phyloP scores from a whole-genome alignment of 2,888 invertebrate genomes.

The Serripes groenlandicus region DNA sequence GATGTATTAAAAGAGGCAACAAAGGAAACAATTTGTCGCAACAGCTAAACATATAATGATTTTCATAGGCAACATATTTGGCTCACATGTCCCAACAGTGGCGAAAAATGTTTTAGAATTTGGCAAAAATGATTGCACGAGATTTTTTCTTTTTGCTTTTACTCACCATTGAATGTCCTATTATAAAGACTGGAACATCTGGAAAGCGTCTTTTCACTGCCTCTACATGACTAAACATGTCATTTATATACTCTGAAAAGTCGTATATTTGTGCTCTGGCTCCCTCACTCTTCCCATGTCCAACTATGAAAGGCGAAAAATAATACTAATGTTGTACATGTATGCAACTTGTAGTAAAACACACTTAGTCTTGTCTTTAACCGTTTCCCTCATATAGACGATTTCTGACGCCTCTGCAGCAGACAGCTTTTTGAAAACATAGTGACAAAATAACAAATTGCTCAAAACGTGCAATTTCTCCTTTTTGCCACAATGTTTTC shows the following conservation, averaged over 20 bases:
- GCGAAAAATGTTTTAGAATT: too few relatives aligned
- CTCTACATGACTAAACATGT: conserved; percentile 85
- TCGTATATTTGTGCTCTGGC: conserved; percentile 82
- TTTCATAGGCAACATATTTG: too few relatives aligned
- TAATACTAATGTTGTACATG: not conserved
- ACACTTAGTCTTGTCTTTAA: not conserved
- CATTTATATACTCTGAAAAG: conserved; percentile 84
- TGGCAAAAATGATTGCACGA: too few relatives aligned
- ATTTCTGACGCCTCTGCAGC: not conserved
- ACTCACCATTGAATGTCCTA: conserved; percentile 87
- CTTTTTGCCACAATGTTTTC: conserved; percentile 17
- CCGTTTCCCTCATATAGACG: too few relatives aligned
- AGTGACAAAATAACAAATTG: not conserved
- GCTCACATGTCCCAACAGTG: too few relatives aligned
- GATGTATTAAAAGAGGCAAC: too few relatives aligned
- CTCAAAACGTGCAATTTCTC: not conserved
- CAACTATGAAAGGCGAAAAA: conserved; percentile 80
- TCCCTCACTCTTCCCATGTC: conserved; percentile 87
- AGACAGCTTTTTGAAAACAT: not conserved
- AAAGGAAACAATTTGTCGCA: too few relatives aligned
- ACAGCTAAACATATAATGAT: too few relatives aligned
- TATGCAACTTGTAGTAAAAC: not conserved
- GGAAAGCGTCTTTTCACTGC: conserved; percentile 81
- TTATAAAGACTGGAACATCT: conserved; percentile 84
- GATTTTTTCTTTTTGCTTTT: too few relatives aligned